These are phyloP conservation scores for Drosophila sturtevanti DNA, from an alignment of 1,140 invertebrate genomes.

Conservation along the genomic window DNA sequence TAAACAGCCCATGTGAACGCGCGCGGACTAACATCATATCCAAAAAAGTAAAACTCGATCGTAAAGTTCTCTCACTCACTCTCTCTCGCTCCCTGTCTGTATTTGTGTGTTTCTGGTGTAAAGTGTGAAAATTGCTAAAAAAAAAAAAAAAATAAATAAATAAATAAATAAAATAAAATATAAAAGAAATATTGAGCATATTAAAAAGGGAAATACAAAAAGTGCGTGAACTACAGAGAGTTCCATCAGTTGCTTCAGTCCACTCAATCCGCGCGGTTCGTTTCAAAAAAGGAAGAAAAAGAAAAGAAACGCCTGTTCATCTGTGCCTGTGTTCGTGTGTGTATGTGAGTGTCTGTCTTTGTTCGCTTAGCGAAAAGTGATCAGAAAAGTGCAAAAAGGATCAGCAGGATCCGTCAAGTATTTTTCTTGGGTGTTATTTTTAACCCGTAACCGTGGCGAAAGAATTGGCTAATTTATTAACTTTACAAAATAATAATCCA, in stretches of 20 bases:
- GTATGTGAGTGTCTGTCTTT: too few relatives aligned
- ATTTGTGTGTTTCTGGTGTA: conserved; percentile 10
- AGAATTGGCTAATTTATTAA: conserved; percentile 63
- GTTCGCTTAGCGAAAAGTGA: neutral
- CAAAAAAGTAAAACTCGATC: conserved; percentile 39
- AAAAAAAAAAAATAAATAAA: conserved; percentile 14
- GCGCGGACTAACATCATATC: conserved; percentile 38
- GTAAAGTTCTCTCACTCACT: neutral
- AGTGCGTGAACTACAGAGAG: conserved; percentile 30
- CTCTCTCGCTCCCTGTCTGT: conserved; percentile 21
- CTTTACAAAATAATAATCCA: conserved; percentile 47
- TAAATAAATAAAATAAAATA: conserved; percentile 15
- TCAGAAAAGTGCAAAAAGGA: neutral
- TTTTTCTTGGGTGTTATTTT: conserved; percentile 4
- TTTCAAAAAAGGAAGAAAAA: too few relatives aligned
- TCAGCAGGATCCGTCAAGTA: conserved; percentile 27
- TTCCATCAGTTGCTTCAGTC: conserved; percentile 11
- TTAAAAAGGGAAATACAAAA: conserved; percentile 28
- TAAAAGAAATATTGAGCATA: conserved; percentile 17
- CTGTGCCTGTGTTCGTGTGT: conserved; percentile 8
- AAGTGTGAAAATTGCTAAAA: conserved; percentile 45
- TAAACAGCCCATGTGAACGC: conserved; percentile 70
- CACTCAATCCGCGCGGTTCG: conserved; percentile 50
- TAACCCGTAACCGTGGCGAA: conserved; percentile 62
- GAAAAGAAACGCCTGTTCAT: conserved; percentile 14